A percentile compares a stretch with the other conserved stretches of the same genome.
Evolutionary conservation across 2,113 vertebrate genomes (phyloP).

Genomic region (Narcine bancroftii): DNA sequence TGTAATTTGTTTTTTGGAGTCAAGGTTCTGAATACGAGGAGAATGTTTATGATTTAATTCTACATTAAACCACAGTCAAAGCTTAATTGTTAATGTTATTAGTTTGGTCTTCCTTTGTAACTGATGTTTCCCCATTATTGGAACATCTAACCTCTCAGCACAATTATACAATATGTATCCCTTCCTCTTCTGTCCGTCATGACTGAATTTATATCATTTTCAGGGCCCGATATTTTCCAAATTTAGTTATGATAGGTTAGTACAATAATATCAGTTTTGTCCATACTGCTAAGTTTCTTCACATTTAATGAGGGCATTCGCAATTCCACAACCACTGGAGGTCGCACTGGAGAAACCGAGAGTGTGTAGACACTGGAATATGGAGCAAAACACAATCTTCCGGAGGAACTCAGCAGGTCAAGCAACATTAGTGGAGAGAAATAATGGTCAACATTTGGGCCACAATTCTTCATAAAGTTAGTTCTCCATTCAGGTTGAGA

Average conservation of each 20-base stretch:
- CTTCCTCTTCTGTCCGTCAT: background rate
- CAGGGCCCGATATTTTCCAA: background rate
- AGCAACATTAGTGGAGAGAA: too few relatives aligned
- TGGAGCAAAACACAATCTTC: too few relatives aligned
- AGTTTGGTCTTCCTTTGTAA: background rate
- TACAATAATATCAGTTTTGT: background rate
- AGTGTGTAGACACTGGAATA: too few relatives aligned
- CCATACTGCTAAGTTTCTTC: background rate
- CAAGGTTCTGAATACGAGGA: too few relatives aligned
- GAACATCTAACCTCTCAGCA: background rate
- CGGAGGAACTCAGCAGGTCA: too few relatives aligned
- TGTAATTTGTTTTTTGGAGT: background rate
- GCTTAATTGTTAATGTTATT: conserved; percentile 18
- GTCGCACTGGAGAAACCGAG: too few relatives aligned
- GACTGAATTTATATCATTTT: background rate
- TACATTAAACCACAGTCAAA: background rate
- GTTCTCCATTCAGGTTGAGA: too few relatives aligned
- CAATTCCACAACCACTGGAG: background rate
- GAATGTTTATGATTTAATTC: background rate
- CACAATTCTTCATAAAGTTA: too few relatives aligned
- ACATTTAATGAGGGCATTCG: background rate
- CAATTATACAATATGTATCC: too few relatives aligned
- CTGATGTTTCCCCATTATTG: background rate
- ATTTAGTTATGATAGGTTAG: background rate
- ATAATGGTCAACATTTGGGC: too few relatives aligned